Evolutionary conservation across 1,140 invertebrate species (phyloP).

Genomic region (Sitobion miscanthi): DNA sequence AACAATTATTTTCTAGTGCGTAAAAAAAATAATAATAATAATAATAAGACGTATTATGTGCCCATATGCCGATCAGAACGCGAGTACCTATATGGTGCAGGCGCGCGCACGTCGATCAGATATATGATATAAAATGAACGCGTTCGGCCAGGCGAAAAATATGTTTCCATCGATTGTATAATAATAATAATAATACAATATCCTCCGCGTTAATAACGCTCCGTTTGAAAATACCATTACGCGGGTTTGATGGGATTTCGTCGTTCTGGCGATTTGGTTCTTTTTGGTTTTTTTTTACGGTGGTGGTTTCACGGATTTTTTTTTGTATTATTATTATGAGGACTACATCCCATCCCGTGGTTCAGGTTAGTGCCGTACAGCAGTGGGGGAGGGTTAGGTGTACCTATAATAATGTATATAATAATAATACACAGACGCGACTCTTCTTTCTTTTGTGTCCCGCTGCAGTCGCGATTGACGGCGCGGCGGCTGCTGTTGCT

Average conservation of each 20-base stretch:
- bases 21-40: not conserved
- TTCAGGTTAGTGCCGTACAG: not conserved
- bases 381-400: not conserved
- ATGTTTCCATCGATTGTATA: constrained; percentile 33
- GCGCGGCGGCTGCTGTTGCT: not conserved
- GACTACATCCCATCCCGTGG: not conserved
- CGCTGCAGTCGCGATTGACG: constrained; percentile 19
- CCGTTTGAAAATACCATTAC: constrained; percentile 50
- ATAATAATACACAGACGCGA: not conserved
- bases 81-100: not conserved
- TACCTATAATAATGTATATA: not conserved
- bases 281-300: constrained; percentile 1
- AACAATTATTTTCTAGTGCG: constrained; percentile 38
- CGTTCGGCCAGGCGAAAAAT: constrained; percentile 39
- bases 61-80: not conserved
- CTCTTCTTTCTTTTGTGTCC: constrained; percentile 21
- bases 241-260: constrained; percentile 41
- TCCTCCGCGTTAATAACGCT: constrained; percentile 42
- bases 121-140: constrained; percentile 17
- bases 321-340: not conserved
- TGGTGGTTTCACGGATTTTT: constrained; percentile 19
- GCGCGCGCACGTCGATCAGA: constrained; percentile 18
- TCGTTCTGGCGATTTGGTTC: constrained; percentile 37
- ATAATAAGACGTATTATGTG: not conserved
- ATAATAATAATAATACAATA: constrained; percentile 49